Conservation (phyloP, 2,888 invertebrate genomes). For the Eupeodes latifasciatus region DNA sequence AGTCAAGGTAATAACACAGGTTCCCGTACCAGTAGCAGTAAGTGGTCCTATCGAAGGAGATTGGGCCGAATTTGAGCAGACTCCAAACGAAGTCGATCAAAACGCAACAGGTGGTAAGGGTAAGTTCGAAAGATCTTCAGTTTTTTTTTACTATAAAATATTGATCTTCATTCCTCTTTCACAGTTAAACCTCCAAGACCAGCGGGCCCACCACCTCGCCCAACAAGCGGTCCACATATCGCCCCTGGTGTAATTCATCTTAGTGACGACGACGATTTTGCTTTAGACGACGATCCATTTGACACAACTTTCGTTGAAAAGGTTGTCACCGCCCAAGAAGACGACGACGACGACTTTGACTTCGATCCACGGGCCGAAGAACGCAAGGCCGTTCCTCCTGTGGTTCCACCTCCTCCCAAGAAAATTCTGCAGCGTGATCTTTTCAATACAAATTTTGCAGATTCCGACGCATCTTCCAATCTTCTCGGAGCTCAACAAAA, state of each 20-base stretch:
- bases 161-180: slow-evolving; percentile 48
- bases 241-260: slow-evolving; percentile 80
- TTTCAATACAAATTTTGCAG: slow-evolving; percentile 79
- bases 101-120: slow-evolving; percentile 79
- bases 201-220: slow-evolving; percentile 82
- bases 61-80: slow-evolving; percentile 89
- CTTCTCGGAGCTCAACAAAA: slow-evolving; percentile 85
- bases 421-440: slow-evolving; percentile 86
- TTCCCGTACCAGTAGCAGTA: slow-evolving; percentile 83
- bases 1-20: slow-evolving; percentile 82
- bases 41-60: slow-evolving; percentile 85
- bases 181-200: slow-evolving; percentile 83
- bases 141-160: slow-evolving; percentile 63
- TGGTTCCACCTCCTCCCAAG: slow-evolving; percentile 76
- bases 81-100: slow-evolving; percentile 84
- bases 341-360: slow-evolving; percentile 85
- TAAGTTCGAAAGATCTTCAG: slow-evolving; percentile 77
- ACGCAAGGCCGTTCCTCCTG: slow-evolving; percentile 78
- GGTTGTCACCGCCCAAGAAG: slow-evolving; percentile 86
- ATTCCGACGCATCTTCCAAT: slow-evolving; percentile 82
- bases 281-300: slow-evolving; percentile 89
- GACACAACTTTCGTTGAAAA: slow-evolving; percentile 93
- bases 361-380: slow-evolving; percentile 89
- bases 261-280: slow-evolving; percentile 85
- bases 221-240: slow-evolving; percentile 81